Conservation (phyloP, 2,113 vertebrate species). For the Climacteris rufus region DNA sequence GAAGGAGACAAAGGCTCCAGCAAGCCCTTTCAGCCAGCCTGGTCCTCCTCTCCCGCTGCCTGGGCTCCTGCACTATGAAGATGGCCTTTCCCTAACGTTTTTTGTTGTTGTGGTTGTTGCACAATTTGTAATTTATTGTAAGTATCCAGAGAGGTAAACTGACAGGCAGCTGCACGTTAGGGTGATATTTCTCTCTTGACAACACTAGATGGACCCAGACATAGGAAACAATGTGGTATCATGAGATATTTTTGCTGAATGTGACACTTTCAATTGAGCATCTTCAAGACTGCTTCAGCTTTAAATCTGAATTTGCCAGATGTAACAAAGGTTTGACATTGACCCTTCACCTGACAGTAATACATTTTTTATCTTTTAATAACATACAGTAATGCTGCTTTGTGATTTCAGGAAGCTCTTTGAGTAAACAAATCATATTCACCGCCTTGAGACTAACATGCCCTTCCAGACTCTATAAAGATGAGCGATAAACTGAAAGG, state of each 20-base stretch:
- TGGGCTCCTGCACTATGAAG: rapidly evolving
- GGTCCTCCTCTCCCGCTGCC: not conserved
- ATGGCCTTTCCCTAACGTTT: not conserved
- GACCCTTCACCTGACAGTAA: conserved; percentile 52
- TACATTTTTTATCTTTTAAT: conserved; percentile 61
- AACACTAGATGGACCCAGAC: not conserved
- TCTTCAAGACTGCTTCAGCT: not conserved
- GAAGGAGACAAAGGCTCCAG: not conserved
- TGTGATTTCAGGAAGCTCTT: conserved; percentile 13
- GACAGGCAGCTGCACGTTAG: not conserved
- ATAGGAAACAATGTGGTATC: not conserved
- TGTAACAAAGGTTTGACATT: conserved; percentile 19
- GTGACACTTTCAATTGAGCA: not conserved
- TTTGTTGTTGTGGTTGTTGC: not conserved
- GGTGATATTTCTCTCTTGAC: conserved; percentile 10
- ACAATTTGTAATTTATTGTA: not conserved
- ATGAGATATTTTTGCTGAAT: conserved; percentile 25
- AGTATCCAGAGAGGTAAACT: not conserved
- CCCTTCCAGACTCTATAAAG: not conserved
- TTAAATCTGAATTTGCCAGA: conserved; percentile 28
- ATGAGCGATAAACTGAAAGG: conserved; percentile 20
- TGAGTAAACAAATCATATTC: conserved; percentile 51
- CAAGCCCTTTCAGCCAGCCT: not conserved
- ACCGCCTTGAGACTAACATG: not conserved
- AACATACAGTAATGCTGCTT: not conserved